Base-by-base conservation (phyloP, 2,797 vertebrate species). In the Lindbergichthys nudifrons region DNA sequence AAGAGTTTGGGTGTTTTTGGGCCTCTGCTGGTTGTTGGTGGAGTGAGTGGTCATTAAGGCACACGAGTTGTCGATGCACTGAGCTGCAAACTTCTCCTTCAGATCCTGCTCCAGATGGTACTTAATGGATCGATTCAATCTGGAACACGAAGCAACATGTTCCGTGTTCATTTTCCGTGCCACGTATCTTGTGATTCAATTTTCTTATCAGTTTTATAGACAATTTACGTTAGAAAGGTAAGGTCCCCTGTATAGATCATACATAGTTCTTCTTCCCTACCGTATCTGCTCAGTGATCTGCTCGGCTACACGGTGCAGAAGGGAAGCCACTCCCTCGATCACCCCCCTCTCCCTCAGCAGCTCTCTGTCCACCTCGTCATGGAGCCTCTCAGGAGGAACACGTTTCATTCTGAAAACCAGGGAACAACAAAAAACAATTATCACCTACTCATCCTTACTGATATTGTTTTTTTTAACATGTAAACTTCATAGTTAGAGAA, bases 251-350 rank as follows among this genome's bases (percentile, higher is more conserved):
- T 18, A 26, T 8, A n/a, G 39, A 54, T 16, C 3, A 10, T 14
- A 16, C 2, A 12, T 15, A 3, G 18, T 45, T 10, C 10, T 1
- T 23, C 13, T 19, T 23, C 32, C 65, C 66, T 64, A 97, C 97
- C 97, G 92, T 82, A 97, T 95, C 92, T 98, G 97, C 80, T 98
- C 97, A 0, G 79, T 85, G 11, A 94, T 92, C 92, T 99, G 96
- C 83, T 97, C 95, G 48, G 93, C 3, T 0, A 95, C 96, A 30
- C 72, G 92, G 73, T 93, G 92, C 73, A 99, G 93, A 62, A 98
- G 89, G 11, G 90, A 77, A 11, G 77, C 82, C 58, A 95, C 92
- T 0, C 94, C 94, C 52, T 93, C 92, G 2, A 96, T 86, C 42
- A 95, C 82, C 60, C 96, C 95, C 3, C 42, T 91, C 93, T 99